A percentile compares a stretch with the other conserved stretches of the same genome.
phyloP scores from a whole-genome alignment of 2,797 vertebrate species.

The Sciaenops ocellatus region DNA sequence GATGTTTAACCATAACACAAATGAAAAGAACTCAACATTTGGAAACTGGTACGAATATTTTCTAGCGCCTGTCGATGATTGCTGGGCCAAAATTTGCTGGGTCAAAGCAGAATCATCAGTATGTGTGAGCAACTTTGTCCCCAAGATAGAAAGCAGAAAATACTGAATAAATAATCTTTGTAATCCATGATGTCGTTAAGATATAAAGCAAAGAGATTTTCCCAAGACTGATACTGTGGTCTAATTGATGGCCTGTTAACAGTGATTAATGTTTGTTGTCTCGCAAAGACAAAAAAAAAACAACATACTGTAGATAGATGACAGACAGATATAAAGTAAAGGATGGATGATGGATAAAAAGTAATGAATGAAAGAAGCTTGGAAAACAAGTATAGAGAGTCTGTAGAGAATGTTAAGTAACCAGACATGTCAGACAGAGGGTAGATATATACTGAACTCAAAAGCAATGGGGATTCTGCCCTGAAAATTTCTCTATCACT shows the following conservation, averaged over 20 bases:
- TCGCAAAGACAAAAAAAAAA: conserved; percentile 22
- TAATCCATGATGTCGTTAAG: conserved; percentile 44
- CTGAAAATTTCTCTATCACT: not conserved
- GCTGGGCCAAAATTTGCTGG: not conserved
- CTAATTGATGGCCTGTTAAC: conserved; percentile 39
- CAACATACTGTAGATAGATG: conserved; percentile 12
- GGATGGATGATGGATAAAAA: not conserved
- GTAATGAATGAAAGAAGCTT: not conserved
- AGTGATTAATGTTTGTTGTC: conserved; percentile 28
- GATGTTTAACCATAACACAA: conserved; percentile 19
- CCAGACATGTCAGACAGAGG: not conserved
- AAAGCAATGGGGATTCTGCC: not conserved
- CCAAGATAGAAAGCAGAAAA: conserved; percentile 19
- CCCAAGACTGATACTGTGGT: conserved; percentile 12
- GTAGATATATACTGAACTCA: not conserved
- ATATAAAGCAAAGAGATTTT: conserved; percentile 37
- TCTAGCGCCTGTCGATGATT: not conserved
- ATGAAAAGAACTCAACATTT: conserved; percentile 10
- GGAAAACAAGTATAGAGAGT: not conserved
- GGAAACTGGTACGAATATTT: not conserved
- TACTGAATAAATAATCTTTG: conserved; percentile 22
- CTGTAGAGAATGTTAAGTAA: not conserved
- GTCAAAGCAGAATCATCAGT: conserved; percentile 5
- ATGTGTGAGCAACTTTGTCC: conserved; percentile 11
- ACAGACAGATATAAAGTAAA: conserved; percentile 9